phyloP scores from a whole-genome alignment of 2,797 vertebrate species.

The Neostethus bicornis region DNA sequence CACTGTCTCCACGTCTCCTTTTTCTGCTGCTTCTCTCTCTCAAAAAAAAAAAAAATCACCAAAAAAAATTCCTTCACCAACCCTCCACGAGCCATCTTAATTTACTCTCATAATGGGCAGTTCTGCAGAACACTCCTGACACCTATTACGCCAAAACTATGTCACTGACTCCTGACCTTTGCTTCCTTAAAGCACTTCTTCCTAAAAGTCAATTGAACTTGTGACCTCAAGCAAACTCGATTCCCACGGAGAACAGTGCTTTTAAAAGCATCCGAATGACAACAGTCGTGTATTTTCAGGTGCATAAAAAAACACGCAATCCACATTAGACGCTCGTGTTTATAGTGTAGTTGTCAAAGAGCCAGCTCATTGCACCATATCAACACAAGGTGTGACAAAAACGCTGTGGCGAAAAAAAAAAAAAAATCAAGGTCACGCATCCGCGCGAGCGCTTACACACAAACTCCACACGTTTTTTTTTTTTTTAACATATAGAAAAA shows the following conservation, averaged over 20 bases:
- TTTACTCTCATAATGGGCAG: slow-evolving; percentile 26
- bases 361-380: slow-evolving; percentile 58
- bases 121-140: slow-evolving; percentile 35
- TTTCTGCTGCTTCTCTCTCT: slow-evolving; percentile 30
- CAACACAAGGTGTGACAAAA: slow-evolving; percentile 60
- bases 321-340: slow-evolving; percentile 42
- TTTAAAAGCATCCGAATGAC: slow-evolving; percentile 11
- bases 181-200: slow-evolving; percentile 21
- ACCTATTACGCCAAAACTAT: slow-evolving; percentile 38
- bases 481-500: slow-evolving; percentile 42
- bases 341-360: slow-evolving; percentile 43
- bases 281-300: slow-evolving; percentile 5
- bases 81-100: slow-evolving; percentile 39
- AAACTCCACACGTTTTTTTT: slow-evolving; percentile 13
- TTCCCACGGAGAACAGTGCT: slow-evolving; percentile 5
- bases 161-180: slow-evolving; percentile 24
- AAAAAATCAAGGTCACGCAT: slow-evolving; percentile 52
- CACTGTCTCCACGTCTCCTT: slow-evolving; percentile 55
- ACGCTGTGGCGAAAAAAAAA: slow-evolving; percentile 51
- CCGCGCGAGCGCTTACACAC: slow-evolving; percentile 7
- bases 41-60: slow-evolving; percentile 41
- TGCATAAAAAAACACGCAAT: slow-evolving; percentile 35
- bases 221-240: slow-evolving; percentile 4
- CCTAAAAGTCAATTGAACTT: slow-evolving; percentile 20
- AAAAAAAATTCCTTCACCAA: slow-evolving; percentile 24